These are phyloP conservation scores for Tor tambroides DNA, from an alignment of 2,113 vertebrate genomes.

Conservation along the genomic window DNA sequence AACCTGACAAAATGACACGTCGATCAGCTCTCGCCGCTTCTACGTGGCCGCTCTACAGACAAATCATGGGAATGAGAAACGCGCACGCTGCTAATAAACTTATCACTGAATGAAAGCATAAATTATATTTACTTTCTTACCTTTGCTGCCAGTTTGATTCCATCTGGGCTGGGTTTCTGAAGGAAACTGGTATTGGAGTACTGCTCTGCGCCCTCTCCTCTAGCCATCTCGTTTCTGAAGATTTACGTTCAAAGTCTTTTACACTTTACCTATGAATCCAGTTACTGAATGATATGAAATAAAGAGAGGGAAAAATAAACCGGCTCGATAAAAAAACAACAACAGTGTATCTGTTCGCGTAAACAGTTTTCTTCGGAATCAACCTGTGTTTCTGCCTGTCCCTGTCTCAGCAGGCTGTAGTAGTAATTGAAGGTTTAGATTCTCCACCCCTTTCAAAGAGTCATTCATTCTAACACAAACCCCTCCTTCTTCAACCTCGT, in stretches of 20 bases:
- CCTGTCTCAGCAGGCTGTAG: not conserved
- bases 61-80: not conserved
- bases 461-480: conserved; percentile 14
- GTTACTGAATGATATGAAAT: not conserved
- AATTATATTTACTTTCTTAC: conserved; percentile 57
- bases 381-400: conserved; percentile 5
- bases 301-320: no score
- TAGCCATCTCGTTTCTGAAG: conserved; percentile 67
- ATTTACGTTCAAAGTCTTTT: not conserved
- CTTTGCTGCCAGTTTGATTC: conserved; percentile 58
- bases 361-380: not conserved
- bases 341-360: not conserved
- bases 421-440: conserved; percentile 25
- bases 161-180: conserved; percentile 65
- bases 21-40: not conserved
- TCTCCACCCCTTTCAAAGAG: not conserved
- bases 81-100: not conserved
- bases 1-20: conserved; percentile 16
- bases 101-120: not conserved
- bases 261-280: not conserved
- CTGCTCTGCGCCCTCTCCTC: conserved; percentile 76
- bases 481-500: not conserved
- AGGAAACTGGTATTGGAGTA: conserved; percentile 73
- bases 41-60: no score
- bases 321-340: not conserved